Evolutionary conservation across 2,888 invertebrate genomes (phyloP).

Genomic region (Piscicola geometra): DNA sequence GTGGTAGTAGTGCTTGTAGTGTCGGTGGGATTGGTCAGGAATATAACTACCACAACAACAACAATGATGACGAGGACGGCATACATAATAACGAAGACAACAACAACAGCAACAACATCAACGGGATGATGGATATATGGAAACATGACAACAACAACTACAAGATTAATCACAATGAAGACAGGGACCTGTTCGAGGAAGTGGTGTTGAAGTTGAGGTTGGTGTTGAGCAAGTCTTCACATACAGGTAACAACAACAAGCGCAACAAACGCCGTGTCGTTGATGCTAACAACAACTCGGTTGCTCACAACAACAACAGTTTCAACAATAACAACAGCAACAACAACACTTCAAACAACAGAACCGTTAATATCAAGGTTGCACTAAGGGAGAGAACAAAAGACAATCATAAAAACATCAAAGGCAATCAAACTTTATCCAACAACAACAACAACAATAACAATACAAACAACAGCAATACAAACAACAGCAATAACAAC

Average conservation of each 20-base stretch:
- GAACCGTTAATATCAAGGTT: neutral
- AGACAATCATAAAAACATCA: too few relatives aligned
- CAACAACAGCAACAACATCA: neutral
- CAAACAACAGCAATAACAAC: neutral
- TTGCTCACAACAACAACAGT: neutral
- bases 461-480: neutral
- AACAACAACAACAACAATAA: neutral
- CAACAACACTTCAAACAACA: neutral
- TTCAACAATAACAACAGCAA: neutral
- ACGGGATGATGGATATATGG: too few relatives aligned
- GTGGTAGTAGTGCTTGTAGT: neutral
- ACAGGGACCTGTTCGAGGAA: neutral
- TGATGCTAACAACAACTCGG: constrained; percentile 7
- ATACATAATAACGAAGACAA: neutral
- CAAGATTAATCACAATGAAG: too few relatives aligned
- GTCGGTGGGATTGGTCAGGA: neutral
- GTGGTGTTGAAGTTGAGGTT: neutral
- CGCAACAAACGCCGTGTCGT: neutral
- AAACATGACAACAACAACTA: too few relatives aligned
- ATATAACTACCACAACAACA: neutral
- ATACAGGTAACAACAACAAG: neutral
- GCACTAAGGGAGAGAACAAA: too few relatives aligned
- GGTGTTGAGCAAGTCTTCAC: neutral
- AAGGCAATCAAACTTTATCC: too few relatives aligned
- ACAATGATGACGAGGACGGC: neutral